Base-by-base conservation (phyloP, 2,888 invertebrate species). In the Parnassius mnemosyne region DNA sequence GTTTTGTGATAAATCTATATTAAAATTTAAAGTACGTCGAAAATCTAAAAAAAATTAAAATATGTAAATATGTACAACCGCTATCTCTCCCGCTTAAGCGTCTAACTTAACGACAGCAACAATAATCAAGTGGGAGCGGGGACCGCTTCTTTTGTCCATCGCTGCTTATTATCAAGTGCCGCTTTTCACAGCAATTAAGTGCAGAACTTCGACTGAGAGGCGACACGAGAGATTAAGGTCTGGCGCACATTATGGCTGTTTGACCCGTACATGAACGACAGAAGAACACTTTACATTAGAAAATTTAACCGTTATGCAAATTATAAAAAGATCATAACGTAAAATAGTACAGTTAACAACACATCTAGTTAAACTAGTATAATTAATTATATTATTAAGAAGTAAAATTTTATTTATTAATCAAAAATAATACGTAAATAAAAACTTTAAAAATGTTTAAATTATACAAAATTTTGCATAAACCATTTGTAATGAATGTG, bases 131-230 rank as follows among this genome's bases (percentile, higher is more conserved):
- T 56, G 46, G 75, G 72, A 73, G 75, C 71, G 72, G 13, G 54
- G 70, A 72, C 71, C 65, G 67, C 75, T 77, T 79, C 82, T 79
- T 79, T 83, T 83, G 83, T 82, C 80, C 77, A 73, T 70, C 77
- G 70, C 74, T 79, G 49, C 49, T 49, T 78, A 78, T 77, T 78
- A 78, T 75, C 72, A 77, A 81, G 77, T 76, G 77, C 66, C 70
- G 74, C 77, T 80, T 75, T 77, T 77, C 77, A 73, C 76, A 76
- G 78, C 82, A 77, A 83, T 84, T 83, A 84, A 81, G 71, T 77
- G 75, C 83, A 82, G 80, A 70, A 68, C 44, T 60, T 10, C 11
- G 51, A 5, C 20, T 25, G 51, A 16, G 51, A 25, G 25, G 51
- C 51, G 51, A 25, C 5, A 13, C 51, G 51, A 51, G 20, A 11